These are phyloP conservation scores for Lepidurus arcticus DNA, from an alignment of 1,140 invertebrate genomes.

Conservation along the genomic window DNA sequence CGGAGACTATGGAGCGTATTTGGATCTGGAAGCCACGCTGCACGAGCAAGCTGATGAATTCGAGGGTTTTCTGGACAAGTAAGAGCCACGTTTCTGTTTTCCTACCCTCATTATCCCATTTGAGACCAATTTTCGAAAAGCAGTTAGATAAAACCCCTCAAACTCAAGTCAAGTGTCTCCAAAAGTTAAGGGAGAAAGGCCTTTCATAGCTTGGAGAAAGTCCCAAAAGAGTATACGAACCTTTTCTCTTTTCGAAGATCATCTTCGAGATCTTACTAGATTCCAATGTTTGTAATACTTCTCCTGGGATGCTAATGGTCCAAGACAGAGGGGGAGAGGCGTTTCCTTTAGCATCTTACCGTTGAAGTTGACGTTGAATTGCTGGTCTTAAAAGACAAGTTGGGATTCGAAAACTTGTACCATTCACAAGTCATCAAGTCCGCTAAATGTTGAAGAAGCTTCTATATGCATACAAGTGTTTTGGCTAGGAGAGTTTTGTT, in stretches of 20 bases:
- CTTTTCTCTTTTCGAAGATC: neutral
- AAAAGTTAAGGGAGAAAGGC: too few species aligned
- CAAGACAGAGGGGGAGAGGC: too few species aligned
- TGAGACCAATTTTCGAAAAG: too few species aligned
- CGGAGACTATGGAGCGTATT: conserved; percentile 90
- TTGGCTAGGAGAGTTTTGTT: neutral
- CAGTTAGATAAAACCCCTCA: too few species aligned
- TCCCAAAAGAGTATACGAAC: neutral
- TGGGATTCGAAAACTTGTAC: neutral
- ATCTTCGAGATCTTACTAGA: neutral
- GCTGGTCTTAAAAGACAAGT: neutral
- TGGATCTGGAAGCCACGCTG: conserved; percentile 90
- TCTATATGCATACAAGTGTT: neutral
- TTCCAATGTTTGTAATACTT: neutral
- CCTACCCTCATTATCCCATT: neutral
- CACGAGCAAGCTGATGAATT: conserved; percentile 93
- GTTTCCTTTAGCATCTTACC: too few species aligned
- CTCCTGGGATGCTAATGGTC: too few species aligned
- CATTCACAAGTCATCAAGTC: neutral
- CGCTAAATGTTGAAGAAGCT: neutral
- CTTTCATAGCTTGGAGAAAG: too few species aligned
- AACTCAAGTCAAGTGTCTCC: too few species aligned
- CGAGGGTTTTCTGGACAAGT: conserved; percentile 90
- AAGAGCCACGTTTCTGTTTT: conserved; percentile 50
- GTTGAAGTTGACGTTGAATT: neutral